Conservation (phyloP, 2,797 vertebrate genomes). For the Sternotherus odoratus region DNA sequence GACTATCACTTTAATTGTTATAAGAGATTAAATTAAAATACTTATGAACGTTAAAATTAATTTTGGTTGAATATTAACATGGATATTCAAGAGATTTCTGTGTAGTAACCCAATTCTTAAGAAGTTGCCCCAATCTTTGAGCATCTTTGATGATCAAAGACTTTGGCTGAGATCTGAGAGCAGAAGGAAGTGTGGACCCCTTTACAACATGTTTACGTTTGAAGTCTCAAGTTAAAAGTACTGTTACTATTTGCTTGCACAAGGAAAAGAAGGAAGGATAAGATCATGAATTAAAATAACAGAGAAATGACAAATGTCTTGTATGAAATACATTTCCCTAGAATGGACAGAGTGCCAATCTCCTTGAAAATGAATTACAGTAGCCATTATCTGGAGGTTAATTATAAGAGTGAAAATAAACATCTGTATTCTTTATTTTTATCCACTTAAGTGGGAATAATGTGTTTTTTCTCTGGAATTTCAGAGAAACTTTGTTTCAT, state of each 20-base stretch:
- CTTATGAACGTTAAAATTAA: constrained; percentile 51
- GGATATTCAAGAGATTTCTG: constrained; percentile 55
- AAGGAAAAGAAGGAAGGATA: constrained; percentile 54
- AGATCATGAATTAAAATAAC: constrained; percentile 69
- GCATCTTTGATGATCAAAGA: constrained; percentile 64
- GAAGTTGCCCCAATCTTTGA: constrained; percentile 63
- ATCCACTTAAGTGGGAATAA: neutral
- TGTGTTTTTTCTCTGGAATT: neutral
- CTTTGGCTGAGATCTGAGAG: constrained; percentile 65
- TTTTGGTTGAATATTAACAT: constrained; percentile 26
- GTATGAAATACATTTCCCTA: constrained; percentile 57
- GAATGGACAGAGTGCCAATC: neutral
- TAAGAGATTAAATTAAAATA: constrained; percentile 37
- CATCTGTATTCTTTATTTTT: constrained; percentile 1
- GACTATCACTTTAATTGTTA: constrained; percentile 40
- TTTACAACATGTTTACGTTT: constrained; percentile 68
- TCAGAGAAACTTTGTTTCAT: neutral
- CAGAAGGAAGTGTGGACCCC: constrained; percentile 30
- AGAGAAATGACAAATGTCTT: constrained; percentile 63
- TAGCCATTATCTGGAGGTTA: constrained; percentile 22
- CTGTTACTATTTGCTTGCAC: constrained; percentile 61
- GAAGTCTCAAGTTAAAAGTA: constrained; percentile 70
- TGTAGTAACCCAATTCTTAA: constrained; percentile 49
- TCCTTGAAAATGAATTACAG: constrained; percentile 43
- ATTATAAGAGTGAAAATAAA: neutral